Conservation (phyloP, 2,113 vertebrate genomes). For the Tympanuchus pallidicinctus region DNA sequence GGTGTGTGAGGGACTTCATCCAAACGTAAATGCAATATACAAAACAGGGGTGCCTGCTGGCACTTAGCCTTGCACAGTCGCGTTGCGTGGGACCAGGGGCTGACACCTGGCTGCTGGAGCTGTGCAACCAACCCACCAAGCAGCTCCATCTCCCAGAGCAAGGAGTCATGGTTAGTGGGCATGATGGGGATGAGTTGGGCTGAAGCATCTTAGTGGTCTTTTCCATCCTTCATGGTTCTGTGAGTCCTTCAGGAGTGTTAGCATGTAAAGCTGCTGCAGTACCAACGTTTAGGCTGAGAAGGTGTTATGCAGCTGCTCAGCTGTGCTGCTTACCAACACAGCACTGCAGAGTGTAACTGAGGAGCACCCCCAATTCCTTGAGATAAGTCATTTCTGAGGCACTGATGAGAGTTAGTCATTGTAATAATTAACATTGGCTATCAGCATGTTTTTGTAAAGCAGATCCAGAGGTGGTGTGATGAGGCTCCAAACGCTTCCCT, state of each 20-base stretch:
- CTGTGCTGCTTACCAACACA: not conserved
- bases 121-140: not conserved
- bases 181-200: too few relatives aligned
- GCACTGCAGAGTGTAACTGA: not conserved
- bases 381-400: not conserved
- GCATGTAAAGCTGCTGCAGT: not conserved
- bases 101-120: not conserved
- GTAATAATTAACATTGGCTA: not conserved
- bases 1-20: not conserved
- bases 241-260: not conserved
- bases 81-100: not conserved
- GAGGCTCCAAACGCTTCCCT: not conserved
- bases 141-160: not conserved
- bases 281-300: not conserved
- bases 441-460: not conserved
- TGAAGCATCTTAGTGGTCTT: too few relatives aligned
- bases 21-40: accelerated
- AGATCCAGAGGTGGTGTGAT: not conserved
- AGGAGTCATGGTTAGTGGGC: not conserved
- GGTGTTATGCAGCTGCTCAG: not conserved
- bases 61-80: accelerated
- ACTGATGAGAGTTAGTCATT: not conserved
- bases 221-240: too few relatives aligned
- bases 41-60: accelerated
- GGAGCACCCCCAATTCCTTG: accelerated